Percentiles rank a stretch among this genome's conserved stretches.
Evolutionary conservation across 2,113 vertebrate genomes (phyloP).

Genomic region (Ceratotherium simum): DNA sequence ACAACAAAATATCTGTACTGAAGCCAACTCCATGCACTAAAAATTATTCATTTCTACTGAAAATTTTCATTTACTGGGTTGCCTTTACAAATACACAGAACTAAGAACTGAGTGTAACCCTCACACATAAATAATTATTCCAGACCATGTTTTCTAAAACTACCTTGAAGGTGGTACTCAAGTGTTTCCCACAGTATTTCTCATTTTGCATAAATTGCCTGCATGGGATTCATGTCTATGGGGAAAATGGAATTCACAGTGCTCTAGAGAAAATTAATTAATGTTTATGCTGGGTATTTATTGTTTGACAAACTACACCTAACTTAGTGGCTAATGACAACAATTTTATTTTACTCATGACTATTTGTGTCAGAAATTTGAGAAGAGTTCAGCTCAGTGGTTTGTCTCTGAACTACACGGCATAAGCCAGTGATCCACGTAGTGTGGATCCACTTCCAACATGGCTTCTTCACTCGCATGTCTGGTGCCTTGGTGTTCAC

Average conservation of each 20-base stretch:
- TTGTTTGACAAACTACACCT: neutral
- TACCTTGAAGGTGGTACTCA: neutral
- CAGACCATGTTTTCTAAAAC: constrained; percentile 11
- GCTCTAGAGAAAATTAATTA: neutral
- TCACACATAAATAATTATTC: constrained; percentile 17
- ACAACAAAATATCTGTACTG: constrained; percentile 78
- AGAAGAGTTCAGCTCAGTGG: neutral
- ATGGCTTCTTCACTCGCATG: neutral
- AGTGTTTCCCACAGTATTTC: neutral
- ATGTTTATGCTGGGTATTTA: neutral
- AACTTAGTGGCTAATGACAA: neutral
- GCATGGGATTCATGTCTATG: neutral
- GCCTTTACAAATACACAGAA: constrained; percentile 36
- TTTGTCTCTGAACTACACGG: neutral
- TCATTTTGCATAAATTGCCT: constrained; percentile 37
- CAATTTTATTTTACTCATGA: neutral
- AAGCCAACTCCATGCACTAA: constrained; percentile 59
- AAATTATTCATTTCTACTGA: constrained; percentile 47
- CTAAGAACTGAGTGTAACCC: neutral
- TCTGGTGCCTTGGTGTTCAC: neutral
- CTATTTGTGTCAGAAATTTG: neutral
- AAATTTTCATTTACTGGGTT: constrained; percentile 26
- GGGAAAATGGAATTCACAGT: neutral
- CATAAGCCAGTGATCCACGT: neutral
- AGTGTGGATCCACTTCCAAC: neutral